phyloP scores from a whole-genome alignment of 2,797 vertebrate species.

The Dromococcyx pavoninus region DNA sequence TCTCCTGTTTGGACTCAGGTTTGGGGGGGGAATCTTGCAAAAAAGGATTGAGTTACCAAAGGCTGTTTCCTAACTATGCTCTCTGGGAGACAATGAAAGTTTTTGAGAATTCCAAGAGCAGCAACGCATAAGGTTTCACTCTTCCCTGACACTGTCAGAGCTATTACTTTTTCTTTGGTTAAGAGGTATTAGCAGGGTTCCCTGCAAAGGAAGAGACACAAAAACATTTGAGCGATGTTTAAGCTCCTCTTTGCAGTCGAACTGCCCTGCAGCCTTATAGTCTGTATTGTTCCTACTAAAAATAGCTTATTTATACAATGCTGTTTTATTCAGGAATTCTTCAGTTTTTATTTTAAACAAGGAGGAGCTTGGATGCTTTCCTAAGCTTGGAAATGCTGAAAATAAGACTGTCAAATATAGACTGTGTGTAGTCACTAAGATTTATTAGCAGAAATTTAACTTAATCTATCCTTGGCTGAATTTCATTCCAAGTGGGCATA shows the following conservation, averaged over 20 bases:
- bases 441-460: background rate
- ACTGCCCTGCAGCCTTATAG: background rate
- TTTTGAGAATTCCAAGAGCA: background rate
- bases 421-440: background rate
- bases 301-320: background rate
- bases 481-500: background rate
- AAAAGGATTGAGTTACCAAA: background rate
- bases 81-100: background rate
- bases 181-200: background rate
- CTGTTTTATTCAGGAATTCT: background rate
- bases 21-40: background rate
- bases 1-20: background rate
- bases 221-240: background rate
- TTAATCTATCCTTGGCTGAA: background rate
- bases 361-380: background rate
- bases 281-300: background rate
- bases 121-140: background rate
- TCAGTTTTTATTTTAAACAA: background rate
- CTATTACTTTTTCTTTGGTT: background rate
- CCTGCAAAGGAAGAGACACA: background rate
- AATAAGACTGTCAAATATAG: background rate
- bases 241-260: background rate
- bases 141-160: background rate
- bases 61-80: background rate
- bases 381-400: background rate